phyloP scores from a whole-genome alignment of 2,113 vertebrate species.

The Myrmophylax atrothorax region DNA sequence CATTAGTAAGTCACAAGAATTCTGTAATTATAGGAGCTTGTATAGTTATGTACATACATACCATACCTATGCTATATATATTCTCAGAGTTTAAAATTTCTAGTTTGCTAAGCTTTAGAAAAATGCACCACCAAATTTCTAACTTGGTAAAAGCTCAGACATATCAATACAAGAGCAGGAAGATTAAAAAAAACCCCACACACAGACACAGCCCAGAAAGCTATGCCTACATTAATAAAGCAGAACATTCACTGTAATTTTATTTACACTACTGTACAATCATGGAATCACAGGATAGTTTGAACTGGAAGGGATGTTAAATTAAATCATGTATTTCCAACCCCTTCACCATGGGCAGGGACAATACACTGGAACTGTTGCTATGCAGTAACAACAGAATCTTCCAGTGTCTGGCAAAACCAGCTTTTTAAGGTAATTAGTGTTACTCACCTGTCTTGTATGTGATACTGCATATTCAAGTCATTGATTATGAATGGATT shows the following conservation, averaged over 20 bases:
- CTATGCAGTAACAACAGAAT: background rate
- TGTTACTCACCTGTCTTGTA: slow-evolving; percentile 86
- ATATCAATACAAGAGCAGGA: background rate
- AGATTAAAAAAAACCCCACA: background rate
- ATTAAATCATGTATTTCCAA: background rate
- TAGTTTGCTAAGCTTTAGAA: background rate
- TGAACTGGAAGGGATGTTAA: background rate
- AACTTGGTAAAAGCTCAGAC: background rate
- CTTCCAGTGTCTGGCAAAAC: background rate
- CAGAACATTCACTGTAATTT: background rate
- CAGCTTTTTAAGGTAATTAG: background rate
- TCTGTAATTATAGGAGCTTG: background rate
- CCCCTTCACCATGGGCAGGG: background rate
- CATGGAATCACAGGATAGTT: background rate
- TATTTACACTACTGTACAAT: background rate
- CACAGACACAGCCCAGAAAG: background rate
- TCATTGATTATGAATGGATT: slow-evolving; percentile 92
- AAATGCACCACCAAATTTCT: background rate
- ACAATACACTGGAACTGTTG: background rate
- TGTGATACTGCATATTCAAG: slow-evolving; percentile 90
- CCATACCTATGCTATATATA: background rate
- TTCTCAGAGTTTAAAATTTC: background rate
- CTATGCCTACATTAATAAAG: background rate
- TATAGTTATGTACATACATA: background rate
- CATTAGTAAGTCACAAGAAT: background rate